A percentile compares a stretch with the other conserved stretches of the same genome.
Evolutionary conservation across 2,797 vertebrate species (phyloP).

Genomic region (Pelodytes ibericus): DNA sequence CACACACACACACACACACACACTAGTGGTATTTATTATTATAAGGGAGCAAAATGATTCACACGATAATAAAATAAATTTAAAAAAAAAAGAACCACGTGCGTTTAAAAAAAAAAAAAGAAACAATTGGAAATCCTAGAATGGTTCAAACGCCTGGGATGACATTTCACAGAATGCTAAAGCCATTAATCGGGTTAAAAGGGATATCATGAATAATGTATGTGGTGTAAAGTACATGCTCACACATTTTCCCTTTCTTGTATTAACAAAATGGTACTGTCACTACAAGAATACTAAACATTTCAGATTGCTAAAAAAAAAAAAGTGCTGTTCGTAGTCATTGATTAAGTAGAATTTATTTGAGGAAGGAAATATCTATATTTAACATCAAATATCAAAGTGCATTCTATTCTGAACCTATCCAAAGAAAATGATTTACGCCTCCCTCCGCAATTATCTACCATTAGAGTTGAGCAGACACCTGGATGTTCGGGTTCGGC

Average conservation of each 20-base stretch:
- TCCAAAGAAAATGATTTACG: too few relatives aligned
- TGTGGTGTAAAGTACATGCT: neutral
- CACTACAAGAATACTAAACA: neutral
- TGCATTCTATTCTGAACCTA: too few relatives aligned
- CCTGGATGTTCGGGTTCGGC: too few relatives aligned
- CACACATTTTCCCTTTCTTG: constrained; percentile 7
- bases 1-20: too few relatives aligned
- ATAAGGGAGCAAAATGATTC: too few relatives aligned
- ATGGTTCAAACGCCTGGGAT: constrained; percentile 10
- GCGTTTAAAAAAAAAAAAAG: neutral
- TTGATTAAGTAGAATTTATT: constrained; percentile 9
- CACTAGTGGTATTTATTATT: too few relatives aligned
- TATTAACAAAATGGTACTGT: constrained; percentile 14
- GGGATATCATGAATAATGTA: constrained; percentile 31
- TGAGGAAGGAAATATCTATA: too few relatives aligned
- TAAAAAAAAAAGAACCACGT: neutral
- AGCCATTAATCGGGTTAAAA: constrained; percentile 28
- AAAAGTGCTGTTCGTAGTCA: neutral
- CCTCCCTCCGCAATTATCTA: too few relatives aligned
- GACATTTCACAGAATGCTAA: constrained; percentile 36
- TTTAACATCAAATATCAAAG: too few relatives aligned
- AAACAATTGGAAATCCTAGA: constrained; percentile 2
- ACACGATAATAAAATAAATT: too few relatives aligned
- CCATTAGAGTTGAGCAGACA: too few relatives aligned
- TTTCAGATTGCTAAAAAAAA: neutral